Evolutionary conservation across 2,113 vertebrate species (phyloP).

Genomic region (Tapirus terrestris): DNA sequence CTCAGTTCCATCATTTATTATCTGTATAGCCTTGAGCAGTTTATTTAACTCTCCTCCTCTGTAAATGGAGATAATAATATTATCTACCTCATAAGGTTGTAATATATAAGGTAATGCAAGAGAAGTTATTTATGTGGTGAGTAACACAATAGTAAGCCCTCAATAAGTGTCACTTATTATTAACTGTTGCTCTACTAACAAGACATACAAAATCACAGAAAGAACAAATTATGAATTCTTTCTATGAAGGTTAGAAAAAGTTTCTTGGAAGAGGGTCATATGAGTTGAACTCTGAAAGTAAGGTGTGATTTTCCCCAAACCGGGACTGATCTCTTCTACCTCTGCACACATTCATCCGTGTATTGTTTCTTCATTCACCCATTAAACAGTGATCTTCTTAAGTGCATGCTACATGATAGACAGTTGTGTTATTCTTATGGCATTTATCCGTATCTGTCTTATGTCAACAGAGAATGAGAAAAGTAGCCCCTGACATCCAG

Average conservation of each 20-base stretch:
- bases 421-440: neutral
- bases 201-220: neutral
- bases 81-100: neutral
- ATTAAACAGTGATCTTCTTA: neutral
- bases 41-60: neutral
- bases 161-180: neutral
- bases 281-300: slow-evolving; percentile 22
- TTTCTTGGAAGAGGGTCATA: neutral
- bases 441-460: neutral
- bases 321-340: neutral
- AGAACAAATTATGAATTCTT: neutral
- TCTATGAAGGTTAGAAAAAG: neutral
- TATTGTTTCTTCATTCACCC: neutral
- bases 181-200: neutral
- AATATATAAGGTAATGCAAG: neutral
- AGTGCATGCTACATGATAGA: neutral
- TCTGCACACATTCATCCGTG: neutral
- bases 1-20: neutral
- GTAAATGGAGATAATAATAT: neutral
- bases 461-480: neutral
- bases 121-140: neutral
- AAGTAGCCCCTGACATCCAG: neutral
- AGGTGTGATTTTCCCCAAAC: neutral
- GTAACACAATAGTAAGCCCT: neutral
- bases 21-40: neutral